Base-by-base conservation (phyloP, 2,797 vertebrate species). In the Rhynchonycteris naso region DNA sequence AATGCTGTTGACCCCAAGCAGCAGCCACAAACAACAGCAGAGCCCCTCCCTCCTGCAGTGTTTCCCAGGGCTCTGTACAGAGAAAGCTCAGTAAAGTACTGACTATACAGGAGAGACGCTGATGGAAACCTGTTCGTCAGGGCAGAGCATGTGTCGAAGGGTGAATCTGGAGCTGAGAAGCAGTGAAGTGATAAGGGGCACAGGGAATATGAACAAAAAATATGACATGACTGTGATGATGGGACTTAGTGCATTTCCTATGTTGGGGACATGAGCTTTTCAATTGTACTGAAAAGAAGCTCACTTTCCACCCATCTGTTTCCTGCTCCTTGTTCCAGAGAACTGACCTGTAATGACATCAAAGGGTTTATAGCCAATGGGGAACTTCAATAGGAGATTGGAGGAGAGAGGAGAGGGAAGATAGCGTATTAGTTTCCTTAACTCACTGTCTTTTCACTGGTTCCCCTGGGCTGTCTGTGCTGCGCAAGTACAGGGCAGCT, bases 391-490 rank as follows among this genome's bases (percentile, higher is more conserved):
- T 15, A 69, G 52, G 58, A 85, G 80, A n/a, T 2, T 9, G 54
- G 43, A 83, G 71, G 54, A 63, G 65, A 21, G 30, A 47, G 26
- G n/a, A 30, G 66, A 28, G 3, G 0, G 54, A 61, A 28, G 35
- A 12, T 2, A 22, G 13, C 24, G 0, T 33, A 1, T 61, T 1
- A 1, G 1, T 66, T 22, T 58, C 78, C 58, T 69, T 4, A 2
- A 12, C 74, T 65, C 56, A 61, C n/a, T 28, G 2, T 69, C 50
- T 61, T 63, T 5, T 35, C 56, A 4, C 19, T 21, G 33, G 56
- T 22, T 4, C 5, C 58, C 47, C 19, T 1, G 35, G 15, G 24
- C 21, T 47, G 52, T 33, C 58, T 35, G 15, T 3, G 30, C 30
- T 15, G 22, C 1, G 1, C 2, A 16, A 26, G 33, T 4, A 24